These are phyloP conservation scores for Nycticebus coucang DNA, from an alignment of 2,113 vertebrate species.

Conservation along the genomic window DNA sequence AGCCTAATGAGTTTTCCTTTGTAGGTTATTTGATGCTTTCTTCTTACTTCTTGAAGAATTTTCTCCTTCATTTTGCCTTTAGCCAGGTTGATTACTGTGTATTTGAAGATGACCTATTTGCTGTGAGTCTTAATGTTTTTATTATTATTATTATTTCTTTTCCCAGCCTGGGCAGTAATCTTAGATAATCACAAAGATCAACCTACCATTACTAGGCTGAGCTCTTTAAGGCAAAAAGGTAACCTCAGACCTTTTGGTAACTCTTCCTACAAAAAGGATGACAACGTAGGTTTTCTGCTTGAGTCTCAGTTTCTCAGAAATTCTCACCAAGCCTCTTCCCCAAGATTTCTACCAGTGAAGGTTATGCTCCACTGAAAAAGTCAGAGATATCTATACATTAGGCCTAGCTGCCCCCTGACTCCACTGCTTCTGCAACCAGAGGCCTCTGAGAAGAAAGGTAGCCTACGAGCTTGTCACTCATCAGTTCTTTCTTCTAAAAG, in stretches of 20 bases:
- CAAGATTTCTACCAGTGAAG: background rate
- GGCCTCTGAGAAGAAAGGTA: background rate
- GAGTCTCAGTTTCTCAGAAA: constrained; percentile 41
- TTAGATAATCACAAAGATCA: background rate
- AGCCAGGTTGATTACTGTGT: too few relatives aligned
- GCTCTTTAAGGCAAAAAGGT: background rate
- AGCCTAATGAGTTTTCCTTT: too few relatives aligned
- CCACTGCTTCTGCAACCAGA: background rate
- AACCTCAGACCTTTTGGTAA: background rate
- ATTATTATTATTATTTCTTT: background rate
- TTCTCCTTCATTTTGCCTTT: too few relatives aligned
- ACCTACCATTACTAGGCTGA: background rate
- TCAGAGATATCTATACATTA: background rate
- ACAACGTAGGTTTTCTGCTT: constrained; percentile 22
- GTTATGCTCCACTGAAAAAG: background rate
- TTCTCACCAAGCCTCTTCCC: background rate
- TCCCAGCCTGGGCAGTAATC: background rate
- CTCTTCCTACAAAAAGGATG: background rate
- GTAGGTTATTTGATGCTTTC: too few relatives aligned
- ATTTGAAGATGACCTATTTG: too few relatives aligned
- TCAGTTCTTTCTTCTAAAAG: background rate
- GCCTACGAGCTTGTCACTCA: background rate
- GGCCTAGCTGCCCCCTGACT: background rate
- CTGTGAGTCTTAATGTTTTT: background rate
- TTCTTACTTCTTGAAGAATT: too few relatives aligned